Base-by-base conservation (phyloP, 2,797 vertebrate species). In the Oreortyx pictus region DNA sequence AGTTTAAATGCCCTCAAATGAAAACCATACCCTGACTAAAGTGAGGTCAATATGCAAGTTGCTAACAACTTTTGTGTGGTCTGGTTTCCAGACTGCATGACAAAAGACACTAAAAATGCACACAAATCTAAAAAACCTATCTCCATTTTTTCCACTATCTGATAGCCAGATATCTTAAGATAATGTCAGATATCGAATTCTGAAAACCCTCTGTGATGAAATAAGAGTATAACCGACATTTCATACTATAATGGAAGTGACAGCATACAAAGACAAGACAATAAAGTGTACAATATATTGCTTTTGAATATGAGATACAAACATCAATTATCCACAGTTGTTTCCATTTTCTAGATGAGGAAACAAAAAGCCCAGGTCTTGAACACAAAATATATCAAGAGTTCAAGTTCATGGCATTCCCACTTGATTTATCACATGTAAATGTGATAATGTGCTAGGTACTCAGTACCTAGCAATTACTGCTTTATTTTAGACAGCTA, bases 401-500 rank as follows among this genome's bases (percentile, higher is more conserved):
- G 29, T 23, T 83, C 50, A 37, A 4, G 16, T 81, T 71, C 78
- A 81, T 22, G 24, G 65, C 62, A 72, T 74, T 85, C 90, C 46
- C 59, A 44, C 43, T 80, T 5, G 56, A 68, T 92, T 87, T 78
- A 86, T 46, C 73, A 46, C 18, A 4, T 70, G 70, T 43, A 43
- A 41, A 62, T 31, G 17, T 62, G 61, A 43, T 43, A 62, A 62
- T 14, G 17, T 13, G 37, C 31, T 43, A 62, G 18, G 39, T 85
- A 78, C 25, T 29, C 62, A 78, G 35, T 76, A 88, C 23, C 82
- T 94, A 93, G 95, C 86, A 96, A 81, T 72, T 49, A 93, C 59
- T 76, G 71, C 88, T 94, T 95, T 96, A 94, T 96, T 96, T 72
- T 93, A 92, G 94, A 96, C 84, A 95, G 88, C 78, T 96, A 89